phyloP scores from a whole-genome alignment of 2,888 invertebrate species.

The Drosophila peninsularis region DNA sequence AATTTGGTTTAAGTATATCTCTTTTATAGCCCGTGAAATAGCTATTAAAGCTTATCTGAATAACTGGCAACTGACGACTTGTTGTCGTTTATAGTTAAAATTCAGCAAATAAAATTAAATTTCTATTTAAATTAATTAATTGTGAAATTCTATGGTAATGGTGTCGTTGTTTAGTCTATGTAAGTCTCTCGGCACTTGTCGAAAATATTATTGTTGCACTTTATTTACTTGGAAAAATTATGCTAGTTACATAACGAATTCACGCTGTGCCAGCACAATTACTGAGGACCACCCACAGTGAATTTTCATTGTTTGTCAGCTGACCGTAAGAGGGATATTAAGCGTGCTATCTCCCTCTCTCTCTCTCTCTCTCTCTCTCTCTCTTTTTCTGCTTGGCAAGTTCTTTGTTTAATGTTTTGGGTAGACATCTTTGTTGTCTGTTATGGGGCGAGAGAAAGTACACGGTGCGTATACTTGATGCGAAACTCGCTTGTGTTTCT shows the following conservation, averaged over 20 bases:
- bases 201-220: constrained; percentile 35
- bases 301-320: constrained; percentile 43
- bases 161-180: background rate
- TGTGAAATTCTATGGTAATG: constrained; percentile 4
- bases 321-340: constrained; percentile 57
- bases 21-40: background rate
- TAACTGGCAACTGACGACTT: background rate
- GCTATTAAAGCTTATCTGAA: background rate
- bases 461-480: constrained; percentile 58
- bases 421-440: constrained; percentile 42
- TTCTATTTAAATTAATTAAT: constrained; percentile 8
- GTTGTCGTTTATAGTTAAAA: constrained; percentile 14
- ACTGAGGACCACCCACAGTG: constrained; percentile 19
- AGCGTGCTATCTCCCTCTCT: constrained; percentile 18
- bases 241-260: constrained; percentile 34
- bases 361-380: background rate
- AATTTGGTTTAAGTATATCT: background rate
- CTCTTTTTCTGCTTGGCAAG: constrained; percentile 21
- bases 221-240: constrained; percentile 33
- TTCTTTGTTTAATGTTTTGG: constrained; percentile 59
- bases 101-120: constrained; percentile 4
- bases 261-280: constrained; percentile 49
- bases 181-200: background rate
- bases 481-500: constrained; percentile 18
- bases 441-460: constrained; percentile 22